A percentile compares a stretch with the other conserved stretches of the same genome.
Evolutionary conservation across 2,888 invertebrate species (phyloP).

Genomic region (Cataglyphis livida): DNA sequence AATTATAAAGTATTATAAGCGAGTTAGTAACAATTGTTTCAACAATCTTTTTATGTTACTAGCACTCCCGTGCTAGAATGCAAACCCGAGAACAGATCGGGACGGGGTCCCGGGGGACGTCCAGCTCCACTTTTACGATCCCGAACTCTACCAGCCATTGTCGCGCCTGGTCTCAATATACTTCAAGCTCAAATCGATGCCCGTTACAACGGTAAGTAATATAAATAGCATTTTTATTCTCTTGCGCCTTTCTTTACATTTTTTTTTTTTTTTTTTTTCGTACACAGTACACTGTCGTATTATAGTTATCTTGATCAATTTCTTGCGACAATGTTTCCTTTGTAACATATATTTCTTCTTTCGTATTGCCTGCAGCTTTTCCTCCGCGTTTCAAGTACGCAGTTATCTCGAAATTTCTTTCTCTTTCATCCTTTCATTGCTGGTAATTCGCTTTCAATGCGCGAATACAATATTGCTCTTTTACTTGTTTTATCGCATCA

Average conservation of each 20-base stretch:
- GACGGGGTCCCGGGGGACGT: slow-evolving; percentile 85
- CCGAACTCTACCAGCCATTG: slow-evolving; percentile 94
- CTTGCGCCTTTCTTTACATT: slow-evolving; percentile 1
- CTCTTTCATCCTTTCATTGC: neutral
- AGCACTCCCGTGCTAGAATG: slow-evolving; percentile 79
- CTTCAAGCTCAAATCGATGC: slow-evolving; percentile 94
- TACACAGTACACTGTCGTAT: neutral
- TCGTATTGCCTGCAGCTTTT: slow-evolving; percentile 21
- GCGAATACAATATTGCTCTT: slow-evolving; percentile 5
- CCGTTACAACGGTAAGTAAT: slow-evolving; percentile 85
- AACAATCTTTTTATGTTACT: slow-evolving; percentile 53
- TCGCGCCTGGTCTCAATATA: slow-evolving; percentile 93
- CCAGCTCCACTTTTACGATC: slow-evolving; percentile 93
- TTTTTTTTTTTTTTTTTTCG: neutral
- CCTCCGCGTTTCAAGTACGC: slow-evolving; percentile 25
- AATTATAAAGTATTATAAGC: neutral
- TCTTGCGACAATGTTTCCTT: slow-evolving; percentile 28
- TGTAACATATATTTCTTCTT: neutral
- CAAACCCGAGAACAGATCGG: slow-evolving; percentile 76
- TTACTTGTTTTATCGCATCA: slow-evolving; percentile 1
- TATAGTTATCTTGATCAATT: slow-evolving; percentile 8
- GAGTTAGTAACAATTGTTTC: neutral
- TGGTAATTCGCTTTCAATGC: slow-evolving; percentile 31
- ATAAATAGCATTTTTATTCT: neutral
- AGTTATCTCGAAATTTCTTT: slow-evolving; percentile 20